phyloP scores from a whole-genome alignment of 2,888 invertebrate species.

The Latrodectus hesperus region DNA sequence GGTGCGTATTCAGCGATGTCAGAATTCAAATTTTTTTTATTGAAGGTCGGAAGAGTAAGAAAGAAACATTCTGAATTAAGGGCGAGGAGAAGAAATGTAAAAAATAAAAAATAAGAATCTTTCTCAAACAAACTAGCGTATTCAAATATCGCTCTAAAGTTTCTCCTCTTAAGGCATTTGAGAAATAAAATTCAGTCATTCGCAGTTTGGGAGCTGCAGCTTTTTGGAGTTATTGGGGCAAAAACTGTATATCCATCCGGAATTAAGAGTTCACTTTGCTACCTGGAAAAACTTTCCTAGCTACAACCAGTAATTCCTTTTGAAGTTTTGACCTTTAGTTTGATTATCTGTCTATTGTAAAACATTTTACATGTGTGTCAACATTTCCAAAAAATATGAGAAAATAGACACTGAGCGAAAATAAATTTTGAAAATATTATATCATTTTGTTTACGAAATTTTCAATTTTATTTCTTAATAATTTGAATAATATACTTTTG shows the following conservation, averaged over 20 bases:
- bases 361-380: neutral
- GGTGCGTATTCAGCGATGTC: neutral
- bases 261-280: constrained; percentile 33
- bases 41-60: constrained; percentile 31
- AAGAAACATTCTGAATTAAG: constrained; percentile 35
- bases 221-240: constrained; percentile 47
- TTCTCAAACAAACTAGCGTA: neutral
- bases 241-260: neutral
- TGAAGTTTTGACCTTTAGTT: too few species aligned
- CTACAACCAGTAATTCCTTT: too few species aligned
- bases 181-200: constrained; percentile 27
- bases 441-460: too few species aligned
- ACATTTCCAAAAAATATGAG: neutral
- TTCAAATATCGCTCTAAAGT: neutral
- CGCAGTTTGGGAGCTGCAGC: constrained; percentile 21
- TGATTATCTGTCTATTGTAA: too few species aligned
- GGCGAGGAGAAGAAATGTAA: constrained; percentile 7
- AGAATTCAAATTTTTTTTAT: constrained; percentile 45
- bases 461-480: too few species aligned
- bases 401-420: neutral
- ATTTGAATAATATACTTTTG: too few species aligned
- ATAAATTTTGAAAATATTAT: neutral
- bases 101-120: neutral
- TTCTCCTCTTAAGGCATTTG: constrained; percentile 7
- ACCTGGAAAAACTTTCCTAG: neutral